A percentile compares a stretch with the other conserved stretches of the same genome.
Conservation (phyloP, 1,140 invertebrate species). For the Leptoteleia sp. region DNA sequence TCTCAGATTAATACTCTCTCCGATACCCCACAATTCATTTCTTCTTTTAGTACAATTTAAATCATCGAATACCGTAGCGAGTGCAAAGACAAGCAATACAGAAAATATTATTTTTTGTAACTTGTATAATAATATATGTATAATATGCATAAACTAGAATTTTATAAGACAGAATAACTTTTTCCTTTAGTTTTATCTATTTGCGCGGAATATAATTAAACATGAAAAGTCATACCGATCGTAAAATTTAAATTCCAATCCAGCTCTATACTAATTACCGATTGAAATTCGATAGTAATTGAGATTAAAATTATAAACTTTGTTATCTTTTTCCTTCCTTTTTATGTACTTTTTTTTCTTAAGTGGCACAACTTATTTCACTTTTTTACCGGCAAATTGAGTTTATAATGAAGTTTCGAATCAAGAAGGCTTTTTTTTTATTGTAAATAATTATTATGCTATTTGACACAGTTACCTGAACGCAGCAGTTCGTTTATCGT, state of each 20-base stretch:
- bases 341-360: too few relatives aligned
- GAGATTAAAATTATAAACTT: too few relatives aligned
- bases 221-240: too few relatives aligned
- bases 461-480: slow-evolving; percentile 52
- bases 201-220: too few relatives aligned
- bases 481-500: slow-evolving; percentile 51
- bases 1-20: slow-evolving; percentile 10
- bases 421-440: slow-evolving; percentile 13
- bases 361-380: background rate
- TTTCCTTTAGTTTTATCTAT: too few relatives aligned
- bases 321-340: too few relatives aligned
- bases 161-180: too few relatives aligned
- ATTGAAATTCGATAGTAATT: slow-evolving; percentile 13
- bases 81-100: too few relatives aligned
- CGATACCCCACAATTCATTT: slow-evolving; percentile 28
- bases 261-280: slow-evolving; percentile 1
- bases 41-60: background rate
- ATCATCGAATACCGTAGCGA: too few relatives aligned
- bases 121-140: too few relatives aligned
- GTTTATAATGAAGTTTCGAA: slow-evolving; percentile 22
- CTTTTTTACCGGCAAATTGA: slow-evolving; percentile 3
- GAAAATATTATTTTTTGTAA: too few relatives aligned
- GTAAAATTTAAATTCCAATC: background rate
- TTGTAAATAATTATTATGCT: slow-evolving; percentile 41
- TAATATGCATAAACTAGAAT: too few relatives aligned